A percentile compares a stretch with the other conserved stretches of the same genome.
Conservation (phyloP, 1,140 invertebrate genomes). For the Drosophila simulans region DNA sequence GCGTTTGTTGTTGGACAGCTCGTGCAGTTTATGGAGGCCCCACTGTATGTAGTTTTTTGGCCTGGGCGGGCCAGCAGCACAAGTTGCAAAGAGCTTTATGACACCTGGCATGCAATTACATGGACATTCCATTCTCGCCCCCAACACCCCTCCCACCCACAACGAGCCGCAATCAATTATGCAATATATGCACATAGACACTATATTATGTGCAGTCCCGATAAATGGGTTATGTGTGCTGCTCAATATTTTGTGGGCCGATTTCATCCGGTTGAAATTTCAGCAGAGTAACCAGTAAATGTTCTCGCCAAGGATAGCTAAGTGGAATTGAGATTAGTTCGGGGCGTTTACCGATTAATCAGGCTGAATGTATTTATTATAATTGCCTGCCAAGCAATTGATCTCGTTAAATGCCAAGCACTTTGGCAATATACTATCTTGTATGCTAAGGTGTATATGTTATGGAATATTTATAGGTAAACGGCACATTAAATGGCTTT, state of each 20-base stretch:
- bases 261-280: constrained; percentile 23
- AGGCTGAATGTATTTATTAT: constrained; percentile 4
- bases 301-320: constrained; percentile 4
- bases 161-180: constrained; percentile 50
- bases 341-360: constrained; percentile 8
- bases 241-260: constrained; percentile 18
- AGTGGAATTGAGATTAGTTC: constrained; percentile 6
- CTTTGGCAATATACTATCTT: not conserved
- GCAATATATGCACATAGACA: constrained; percentile 29
- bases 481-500: not conserved
- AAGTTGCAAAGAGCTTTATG: constrained; percentile 47
- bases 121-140: constrained; percentile 55
- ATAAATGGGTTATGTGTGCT: not conserved
- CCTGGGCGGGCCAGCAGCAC: constrained; percentile 22
- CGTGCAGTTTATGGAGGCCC: not conserved
- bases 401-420: not conserved
- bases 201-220: not conserved
- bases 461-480: not conserved
- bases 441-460: not conserved
- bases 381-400: constrained; percentile 4
- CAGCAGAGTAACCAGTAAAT: not conserved
- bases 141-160: not conserved
- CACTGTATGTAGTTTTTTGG: constrained; percentile 22
- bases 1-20: not conserved
- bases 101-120: constrained; percentile 58